Evolutionary conservation across 2,888 invertebrate species (phyloP), one percentile per base, ranked within the genome.

Genomic region (Drosophila testacea): DNA sequence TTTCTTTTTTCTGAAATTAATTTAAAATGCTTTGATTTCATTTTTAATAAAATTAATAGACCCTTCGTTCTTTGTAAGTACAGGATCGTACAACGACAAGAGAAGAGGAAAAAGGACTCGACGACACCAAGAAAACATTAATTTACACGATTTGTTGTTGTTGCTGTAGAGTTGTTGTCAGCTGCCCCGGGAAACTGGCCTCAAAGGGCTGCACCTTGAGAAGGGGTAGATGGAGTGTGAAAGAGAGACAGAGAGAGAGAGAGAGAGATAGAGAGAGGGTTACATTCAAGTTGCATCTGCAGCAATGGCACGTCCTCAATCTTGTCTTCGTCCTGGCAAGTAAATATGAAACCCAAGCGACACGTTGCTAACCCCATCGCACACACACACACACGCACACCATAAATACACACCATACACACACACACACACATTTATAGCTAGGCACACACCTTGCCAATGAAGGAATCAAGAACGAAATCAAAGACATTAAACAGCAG

Each of bases 81-180:
- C 22, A 22, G 22, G 22, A 2, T 22, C 22, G 1, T 3, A 22
- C 5, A 0, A n/a, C 27, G n/a, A 27, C 46, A 28, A n/a, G 11
- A 22, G 46, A 9, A 57, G 42, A 39, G 22, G 30, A 11, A 52
- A 44, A 55, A 38, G 65, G 54, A 55, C 60, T 63, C 50, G 68
- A 64, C 72, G 70, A 88, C 85, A 77, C 65, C 70, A 57, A 66
- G 62, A 82, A 83, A 88, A 83, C 88, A 83, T 83, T 88, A 88
- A 83, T 83, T 83, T 83, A 83, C 83, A 84, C 88, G 66, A 78
- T 61, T 60, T 60, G 52, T 56, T 36, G 41, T 41, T 55, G 56
- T 54, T 62, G 55, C 22, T 52, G 46, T 47, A 22, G 47, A 60
- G 39, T 36, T 61, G 73, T 65, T 80, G 69, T 83, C 83, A 83